These are phyloP conservation scores for Ornithorhynchus anatinus DNA, from an alignment of 2,113 vertebrate species.

Conservation along the genomic window DNA sequence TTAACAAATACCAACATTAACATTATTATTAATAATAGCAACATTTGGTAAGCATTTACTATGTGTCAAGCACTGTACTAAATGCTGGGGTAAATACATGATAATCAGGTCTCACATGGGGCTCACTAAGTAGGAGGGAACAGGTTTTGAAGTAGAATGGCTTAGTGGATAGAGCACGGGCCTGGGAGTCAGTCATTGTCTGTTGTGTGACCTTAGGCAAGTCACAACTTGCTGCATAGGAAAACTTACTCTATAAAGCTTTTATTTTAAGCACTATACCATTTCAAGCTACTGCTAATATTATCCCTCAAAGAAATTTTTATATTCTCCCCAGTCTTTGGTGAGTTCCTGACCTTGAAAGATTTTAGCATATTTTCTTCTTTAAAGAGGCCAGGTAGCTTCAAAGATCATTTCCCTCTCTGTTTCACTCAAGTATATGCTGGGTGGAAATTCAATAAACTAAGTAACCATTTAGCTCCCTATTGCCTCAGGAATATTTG, in stretches of 20 bases:
- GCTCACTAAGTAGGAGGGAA: no score
- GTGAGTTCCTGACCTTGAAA: conserved; percentile 51
- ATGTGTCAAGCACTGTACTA: no score
- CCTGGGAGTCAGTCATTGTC: no score
- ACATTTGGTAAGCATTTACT: no score
- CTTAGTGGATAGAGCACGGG: no score
- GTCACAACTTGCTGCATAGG: no score
- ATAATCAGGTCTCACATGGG: no score
- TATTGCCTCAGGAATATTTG: conserved; percentile 61
- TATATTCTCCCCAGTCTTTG: conserved; percentile 49
- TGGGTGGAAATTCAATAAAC: conserved; percentile 71
- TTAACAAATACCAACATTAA: no score
- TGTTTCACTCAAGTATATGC: conserved; percentile 64
- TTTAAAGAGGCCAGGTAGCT: conserved; percentile 25
- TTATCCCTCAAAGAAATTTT: conserved; percentile 40
- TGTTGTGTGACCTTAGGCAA: no score
- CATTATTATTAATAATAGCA: no score
- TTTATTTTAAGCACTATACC: not conserved
- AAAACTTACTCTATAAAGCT: conserved; percentile 35
- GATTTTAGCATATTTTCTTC: conserved; percentile 56
- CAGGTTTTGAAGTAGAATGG: no score
- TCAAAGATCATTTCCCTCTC: conserved; percentile 51
- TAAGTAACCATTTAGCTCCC: conserved; percentile 69
- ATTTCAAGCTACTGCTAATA: conserved; percentile 44
- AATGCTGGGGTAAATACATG: no score